A percentile compares a stretch with the other conserved stretches of the same genome.
Conservation (phyloP, 2,888 invertebrate species). For the Fragum fragum region DNA sequence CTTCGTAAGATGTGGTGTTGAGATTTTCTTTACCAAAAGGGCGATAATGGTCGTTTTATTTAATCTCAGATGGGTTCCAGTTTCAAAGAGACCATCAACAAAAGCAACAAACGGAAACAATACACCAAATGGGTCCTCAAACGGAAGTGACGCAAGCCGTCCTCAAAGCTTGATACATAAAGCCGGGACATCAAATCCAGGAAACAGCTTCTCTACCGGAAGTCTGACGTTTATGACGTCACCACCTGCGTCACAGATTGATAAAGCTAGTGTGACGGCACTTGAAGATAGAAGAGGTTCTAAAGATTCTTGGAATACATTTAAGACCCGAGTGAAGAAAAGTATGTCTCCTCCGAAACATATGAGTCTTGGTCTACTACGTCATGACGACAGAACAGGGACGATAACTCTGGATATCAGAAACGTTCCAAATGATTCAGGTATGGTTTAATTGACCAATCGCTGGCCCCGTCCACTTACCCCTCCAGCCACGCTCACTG, state of each 20-base stretch:
- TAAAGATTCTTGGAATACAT: constrained; percentile 57
- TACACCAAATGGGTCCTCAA: constrained; percentile 67
- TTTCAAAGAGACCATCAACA: constrained; percentile 65
- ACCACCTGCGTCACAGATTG: constrained; percentile 39
- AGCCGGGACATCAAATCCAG: constrained; percentile 53
- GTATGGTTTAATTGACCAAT: too few relatives aligned
- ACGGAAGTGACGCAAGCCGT: constrained; percentile 68
- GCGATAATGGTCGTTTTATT: too few relatives aligned
- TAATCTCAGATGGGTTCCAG: constrained; percentile 71
- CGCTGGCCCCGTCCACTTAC: too few relatives aligned
- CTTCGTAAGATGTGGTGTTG: too few relatives aligned
- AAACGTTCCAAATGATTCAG: constrained; percentile 69
- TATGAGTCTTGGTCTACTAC: constrained; percentile 65
- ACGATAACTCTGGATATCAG: constrained; percentile 70
- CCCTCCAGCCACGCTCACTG: too few relatives aligned
- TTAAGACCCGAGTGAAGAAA: constrained; percentile 54
- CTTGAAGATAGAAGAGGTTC: constrained; percentile 53
- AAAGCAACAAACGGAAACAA: constrained; percentile 51
- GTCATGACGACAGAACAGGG: constrained; percentile 70
- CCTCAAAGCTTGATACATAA: constrained; percentile 63
- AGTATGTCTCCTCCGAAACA: constrained; percentile 59
- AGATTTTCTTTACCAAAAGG: too few relatives aligned
- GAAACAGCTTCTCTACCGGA: constrained; percentile 34
- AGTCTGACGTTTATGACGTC: constrained; percentile 65
- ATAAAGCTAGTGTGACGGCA: constrained; percentile 46